Conservation (phyloP, 2,888 invertebrate species). For the Andrena bicolor region DNA sequence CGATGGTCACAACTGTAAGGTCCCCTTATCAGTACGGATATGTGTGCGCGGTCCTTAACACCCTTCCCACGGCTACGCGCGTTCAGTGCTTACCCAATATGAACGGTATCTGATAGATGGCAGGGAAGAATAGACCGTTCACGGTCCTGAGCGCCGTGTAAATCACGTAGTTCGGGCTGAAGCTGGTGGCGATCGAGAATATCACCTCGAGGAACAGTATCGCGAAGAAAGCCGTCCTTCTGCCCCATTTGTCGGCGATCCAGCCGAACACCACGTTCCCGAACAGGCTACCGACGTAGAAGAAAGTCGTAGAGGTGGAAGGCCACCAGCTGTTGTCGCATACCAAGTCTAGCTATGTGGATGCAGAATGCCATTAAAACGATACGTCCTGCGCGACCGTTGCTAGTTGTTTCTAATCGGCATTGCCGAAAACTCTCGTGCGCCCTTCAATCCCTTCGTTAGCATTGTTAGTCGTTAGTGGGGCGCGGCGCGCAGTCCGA, state of each 20-base stretch:
- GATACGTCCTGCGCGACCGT: slow-evolving; percentile 39
- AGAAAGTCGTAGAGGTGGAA: slow-evolving; percentile 88
- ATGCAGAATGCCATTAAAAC: slow-evolving; percentile 82
- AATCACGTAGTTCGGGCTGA: slow-evolving; percentile 87
- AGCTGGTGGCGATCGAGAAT: slow-evolving; percentile 88
- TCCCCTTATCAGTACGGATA: too few species aligned
- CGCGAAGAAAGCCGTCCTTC: slow-evolving; percentile 88
- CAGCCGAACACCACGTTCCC: slow-evolving; percentile 89
- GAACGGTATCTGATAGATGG: slow-evolving; percentile 89
- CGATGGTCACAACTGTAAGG: too few species aligned
- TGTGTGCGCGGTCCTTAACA: too few species aligned
- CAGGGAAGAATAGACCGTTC: slow-evolving; percentile 89
- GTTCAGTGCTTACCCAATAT: slow-evolving; percentile 86
- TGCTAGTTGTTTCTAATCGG: not conserved
- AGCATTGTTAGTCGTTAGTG: not conserved
- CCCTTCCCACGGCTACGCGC: too few species aligned
- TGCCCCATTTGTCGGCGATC: slow-evolving; percentile 90
- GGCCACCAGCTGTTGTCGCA: slow-evolving; percentile 89
- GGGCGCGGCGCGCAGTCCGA: slow-evolving; percentile 16
- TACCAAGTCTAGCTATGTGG: slow-evolving; percentile 88
- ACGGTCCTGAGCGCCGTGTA: slow-evolving; percentile 87
- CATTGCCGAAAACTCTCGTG: not conserved
- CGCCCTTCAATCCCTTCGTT: not conserved
- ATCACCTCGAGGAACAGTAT: slow-evolving; percentile 88
- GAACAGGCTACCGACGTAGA: slow-evolving; percentile 90